Conservation (phyloP, 2,113 vertebrate genomes). For the Rhadina sibilatrix region DNA sequence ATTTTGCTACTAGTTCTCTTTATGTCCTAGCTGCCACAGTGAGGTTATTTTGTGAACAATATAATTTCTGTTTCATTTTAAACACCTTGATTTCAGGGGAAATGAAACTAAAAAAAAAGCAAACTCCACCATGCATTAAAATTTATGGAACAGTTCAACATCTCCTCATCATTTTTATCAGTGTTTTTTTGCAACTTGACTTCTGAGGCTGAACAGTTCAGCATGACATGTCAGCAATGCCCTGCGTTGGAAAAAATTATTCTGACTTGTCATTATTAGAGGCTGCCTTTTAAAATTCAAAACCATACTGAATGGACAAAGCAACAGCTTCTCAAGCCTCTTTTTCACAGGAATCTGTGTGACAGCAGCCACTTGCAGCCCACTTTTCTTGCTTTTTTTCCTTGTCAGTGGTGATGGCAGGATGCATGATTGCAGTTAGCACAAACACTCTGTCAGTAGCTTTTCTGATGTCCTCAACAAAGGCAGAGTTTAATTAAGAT, state of each 20-base stretch:
- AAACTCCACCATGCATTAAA: background rate
- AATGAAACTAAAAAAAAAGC: background rate
- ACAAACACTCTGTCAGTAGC: background rate
- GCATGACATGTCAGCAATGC: background rate
- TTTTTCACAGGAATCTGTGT: background rate
- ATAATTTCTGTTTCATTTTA: background rate
- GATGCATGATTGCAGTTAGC: background rate
- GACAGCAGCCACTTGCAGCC: conserved; percentile 1
- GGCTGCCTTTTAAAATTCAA: background rate
- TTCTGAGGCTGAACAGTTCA: background rate
- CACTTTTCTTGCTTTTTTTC: background rate
- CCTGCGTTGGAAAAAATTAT: background rate
- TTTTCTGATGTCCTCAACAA: background rate
- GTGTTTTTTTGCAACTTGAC: background rate
- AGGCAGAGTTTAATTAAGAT: conserved; percentile 28
- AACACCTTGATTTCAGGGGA: background rate
- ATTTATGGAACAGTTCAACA: background rate
- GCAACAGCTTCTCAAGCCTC: background rate
- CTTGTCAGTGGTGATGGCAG: background rate
- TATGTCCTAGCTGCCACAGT: background rate
- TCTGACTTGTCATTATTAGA: background rate
- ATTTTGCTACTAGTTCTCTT: background rate
- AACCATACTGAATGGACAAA: background rate
- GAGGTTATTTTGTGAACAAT: background rate
- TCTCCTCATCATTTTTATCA: background rate